Conservation (phyloP, 2,888 invertebrate genomes). For the Ophonus ardosiacus region DNA sequence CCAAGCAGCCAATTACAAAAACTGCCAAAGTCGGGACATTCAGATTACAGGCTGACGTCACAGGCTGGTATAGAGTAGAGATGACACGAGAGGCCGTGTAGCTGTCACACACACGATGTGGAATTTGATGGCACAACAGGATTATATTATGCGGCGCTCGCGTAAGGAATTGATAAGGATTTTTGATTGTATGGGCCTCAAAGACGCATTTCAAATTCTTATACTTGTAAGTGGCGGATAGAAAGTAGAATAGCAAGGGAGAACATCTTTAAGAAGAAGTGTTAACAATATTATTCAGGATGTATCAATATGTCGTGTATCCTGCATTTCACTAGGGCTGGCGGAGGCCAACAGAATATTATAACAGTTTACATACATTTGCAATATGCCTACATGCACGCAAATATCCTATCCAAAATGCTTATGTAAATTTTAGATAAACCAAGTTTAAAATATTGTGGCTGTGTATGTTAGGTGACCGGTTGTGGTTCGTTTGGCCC, state of each 20-base stretch:
- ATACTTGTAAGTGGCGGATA: constrained; percentile 5
- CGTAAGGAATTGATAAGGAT: constrained; percentile 18
- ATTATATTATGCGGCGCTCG: constrained; percentile 2
- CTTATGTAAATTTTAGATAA: too few species aligned
- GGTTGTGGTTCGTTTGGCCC: too few species aligned
- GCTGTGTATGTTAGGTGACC: too few species aligned
- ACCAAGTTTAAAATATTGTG: too few species aligned
- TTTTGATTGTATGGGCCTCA: constrained; percentile 17
- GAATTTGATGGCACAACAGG: constrained; percentile 33
- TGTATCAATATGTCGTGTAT: too few species aligned
- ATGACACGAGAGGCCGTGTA: not conserved
- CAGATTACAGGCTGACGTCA: constrained; percentile 8
- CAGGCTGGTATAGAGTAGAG: not conserved
- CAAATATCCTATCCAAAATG: too few species aligned
- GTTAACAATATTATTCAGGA: too few species aligned
- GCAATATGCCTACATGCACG: too few species aligned
- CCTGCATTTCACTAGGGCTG: too few species aligned
- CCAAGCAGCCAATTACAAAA: constrained; percentile 6
- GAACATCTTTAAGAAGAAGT: too few species aligned
- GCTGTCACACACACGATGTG: constrained; percentile 17
- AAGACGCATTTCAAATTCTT: constrained; percentile 1
- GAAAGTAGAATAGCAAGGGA: not conserved
- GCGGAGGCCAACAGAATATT: too few species aligned
- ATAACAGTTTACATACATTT: too few species aligned
- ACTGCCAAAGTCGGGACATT: constrained; percentile 21